phyloP scores from a whole-genome alignment of 2,113 vertebrate genomes.

The Odontophorus gujanensis region DNA sequence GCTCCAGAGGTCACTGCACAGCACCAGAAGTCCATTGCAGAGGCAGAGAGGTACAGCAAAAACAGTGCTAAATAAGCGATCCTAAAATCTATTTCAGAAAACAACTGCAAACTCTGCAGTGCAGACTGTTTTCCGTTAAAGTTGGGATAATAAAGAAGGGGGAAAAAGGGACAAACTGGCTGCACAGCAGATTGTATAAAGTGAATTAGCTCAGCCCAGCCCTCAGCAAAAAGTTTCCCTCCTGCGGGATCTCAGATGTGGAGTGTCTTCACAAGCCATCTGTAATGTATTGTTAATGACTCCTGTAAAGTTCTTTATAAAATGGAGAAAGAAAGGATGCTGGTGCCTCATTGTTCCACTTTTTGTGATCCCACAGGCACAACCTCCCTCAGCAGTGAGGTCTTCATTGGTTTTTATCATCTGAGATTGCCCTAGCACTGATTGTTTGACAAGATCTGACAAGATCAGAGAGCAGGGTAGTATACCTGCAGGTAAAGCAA shows the following conservation, averaged over 20 bases:
- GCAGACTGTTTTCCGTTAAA: neutral
- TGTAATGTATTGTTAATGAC: neutral
- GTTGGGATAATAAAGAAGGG: neutral
- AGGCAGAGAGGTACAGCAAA: neutral
- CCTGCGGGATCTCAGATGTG: neutral
- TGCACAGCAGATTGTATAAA: neutral
- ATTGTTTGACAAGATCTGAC: constrained; percentile 66
- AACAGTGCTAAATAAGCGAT: neutral
- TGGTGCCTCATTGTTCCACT: neutral
- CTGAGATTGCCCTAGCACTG: constrained; percentile 11
- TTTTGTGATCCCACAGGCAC: constrained; percentile 29
- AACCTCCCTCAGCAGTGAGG: constrained; percentile 12
- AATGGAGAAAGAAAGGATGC: neutral
- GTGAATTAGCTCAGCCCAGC: neutral
- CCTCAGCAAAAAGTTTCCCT: neutral
- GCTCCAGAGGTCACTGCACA: neutral
- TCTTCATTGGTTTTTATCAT: constrained; percentile 47
- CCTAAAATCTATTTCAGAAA: neutral
- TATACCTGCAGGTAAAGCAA: constrained; percentile 59
- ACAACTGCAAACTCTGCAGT: neutral
- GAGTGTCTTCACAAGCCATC: neutral
- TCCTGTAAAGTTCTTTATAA: neutral
- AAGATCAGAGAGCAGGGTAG: constrained; percentile 56
- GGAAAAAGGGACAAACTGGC: neutral
- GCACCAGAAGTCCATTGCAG: neutral